Conservation (phyloP, 1,140 invertebrate genomes). For the Drosophila bocqueti region DNA sequence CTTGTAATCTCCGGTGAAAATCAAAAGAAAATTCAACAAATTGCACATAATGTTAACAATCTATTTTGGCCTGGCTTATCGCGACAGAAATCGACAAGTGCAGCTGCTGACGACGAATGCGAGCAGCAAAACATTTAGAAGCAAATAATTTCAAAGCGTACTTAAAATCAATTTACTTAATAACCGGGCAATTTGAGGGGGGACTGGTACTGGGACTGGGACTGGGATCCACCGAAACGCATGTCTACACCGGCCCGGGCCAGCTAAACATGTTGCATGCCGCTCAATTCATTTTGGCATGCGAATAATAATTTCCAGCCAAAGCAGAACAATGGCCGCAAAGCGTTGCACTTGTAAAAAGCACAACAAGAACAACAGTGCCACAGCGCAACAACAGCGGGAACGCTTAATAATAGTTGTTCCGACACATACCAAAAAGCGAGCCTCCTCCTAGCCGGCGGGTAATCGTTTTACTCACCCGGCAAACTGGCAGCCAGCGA, state of each 20-base stretch:
- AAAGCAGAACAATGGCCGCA: constrained; percentile 82
- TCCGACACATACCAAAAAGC: constrained; percentile 77
- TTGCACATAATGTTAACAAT: constrained; percentile 74
- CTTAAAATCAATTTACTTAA: constrained; percentile 85
- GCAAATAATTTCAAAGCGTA: constrained; percentile 81
- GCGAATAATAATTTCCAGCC: constrained; percentile 80
- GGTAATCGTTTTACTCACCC: constrained; percentile 83
- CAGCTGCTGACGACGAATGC: constrained; percentile 42
- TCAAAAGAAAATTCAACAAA: constrained; percentile 62
- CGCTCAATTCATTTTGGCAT: constrained; percentile 82
- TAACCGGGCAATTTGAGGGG: constrained; percentile 78
- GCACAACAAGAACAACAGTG: constrained; percentile 36
- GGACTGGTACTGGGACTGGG: constrained; percentile 6
- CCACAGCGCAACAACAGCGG: constrained; percentile 32
- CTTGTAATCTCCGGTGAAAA: constrained; percentile 57
- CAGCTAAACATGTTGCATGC: constrained; percentile 79
- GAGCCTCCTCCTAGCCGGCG: constrained; percentile 76
- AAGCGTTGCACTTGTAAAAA: constrained; percentile 55
- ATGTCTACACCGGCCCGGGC: constrained; percentile 33
- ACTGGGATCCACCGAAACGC: constrained; percentile 10
- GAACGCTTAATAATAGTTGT: constrained; percentile 80
- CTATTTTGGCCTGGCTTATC: constrained; percentile 60
- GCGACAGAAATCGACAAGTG: constrained; percentile 32
- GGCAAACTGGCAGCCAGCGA: constrained; percentile 59
- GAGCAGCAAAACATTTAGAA: constrained; percentile 79